Base-by-base conservation (phyloP, 2,888 invertebrate species). In the Polydrusus tereticollis region DNA sequence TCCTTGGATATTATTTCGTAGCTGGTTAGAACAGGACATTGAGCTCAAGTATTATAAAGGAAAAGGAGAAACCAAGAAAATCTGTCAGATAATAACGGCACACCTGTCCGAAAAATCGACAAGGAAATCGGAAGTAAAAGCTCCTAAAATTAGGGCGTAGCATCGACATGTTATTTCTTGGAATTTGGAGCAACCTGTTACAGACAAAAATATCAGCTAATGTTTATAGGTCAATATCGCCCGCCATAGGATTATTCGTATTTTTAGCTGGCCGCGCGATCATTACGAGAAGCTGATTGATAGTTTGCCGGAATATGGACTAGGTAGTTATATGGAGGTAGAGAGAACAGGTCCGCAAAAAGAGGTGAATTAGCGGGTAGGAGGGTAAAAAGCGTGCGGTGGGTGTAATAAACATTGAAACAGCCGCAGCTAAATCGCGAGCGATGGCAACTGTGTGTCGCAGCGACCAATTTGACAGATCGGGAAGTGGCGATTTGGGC, bases 211-310 rank as follows among this genome's bases (percentile, higher is more conserved):
- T 57, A 64, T 63, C n/a, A 55, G 33, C 47, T 38, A 47, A 70
- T 65, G 65, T 71, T 71, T 71, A 71, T 71, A 71, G 71, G 71
- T 71, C 71, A 66, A 63, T 65, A 65, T 57, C 55, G 55, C 18
- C 26, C 16, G n/a, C 43, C n/a, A 41, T 59, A 23, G 21, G 12
- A 23, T 55, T 33, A 55, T 18, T 29, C 16, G 29, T 55, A 55
- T 55, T 55, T 55, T 55, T 55, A 55, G 52, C 52, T 10, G 12
- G 29, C n/a, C n/a, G n/a, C n/a, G n/a, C 38, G 41, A 43, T 59
- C 14, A 59, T 59, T 59, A 59, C 12, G 10, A 12, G 14, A 36
- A 45, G 52, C 50, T 21, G 62, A 52, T 62, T 38, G 14, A 45
- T 33, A 21, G 52, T 7, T 29, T 18, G 29, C 23, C 7, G 29